A percentile compares a stretch with the other conserved stretches of the same genome.
phyloP scores from a whole-genome alignment of 2,113 vertebrate species.

The Agapornis roseicollis region DNA sequence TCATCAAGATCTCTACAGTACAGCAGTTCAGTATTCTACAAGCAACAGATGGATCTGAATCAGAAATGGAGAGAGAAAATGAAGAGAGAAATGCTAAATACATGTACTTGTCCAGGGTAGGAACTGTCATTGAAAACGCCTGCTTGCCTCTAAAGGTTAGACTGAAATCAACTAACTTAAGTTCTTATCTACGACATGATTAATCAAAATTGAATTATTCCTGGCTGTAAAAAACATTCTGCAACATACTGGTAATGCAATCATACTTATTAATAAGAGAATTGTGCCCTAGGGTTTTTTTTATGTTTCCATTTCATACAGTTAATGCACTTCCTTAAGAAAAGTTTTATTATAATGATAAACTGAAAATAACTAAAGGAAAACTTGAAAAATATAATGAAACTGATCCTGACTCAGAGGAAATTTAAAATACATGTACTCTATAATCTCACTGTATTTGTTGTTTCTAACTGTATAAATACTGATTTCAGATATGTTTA shows the following conservation, averaged over 20 bases:
- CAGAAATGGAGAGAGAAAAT: neutral
- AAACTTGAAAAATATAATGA: neutral
- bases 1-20: neutral
- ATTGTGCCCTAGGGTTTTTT: constrained; percentile 7
- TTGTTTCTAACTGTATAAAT: constrained; percentile 46
- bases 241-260: neutral
- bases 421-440: neutral
- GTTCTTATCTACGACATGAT: neutral
- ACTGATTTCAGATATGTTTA: constrained; percentile 23
- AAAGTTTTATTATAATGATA: neutral
- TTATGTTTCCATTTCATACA: neutral
- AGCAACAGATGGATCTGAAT: neutral
- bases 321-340: constrained; percentile 8
- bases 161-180: neutral
- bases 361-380: neutral
- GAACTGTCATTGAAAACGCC: neutral
- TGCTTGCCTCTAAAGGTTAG: neutral
- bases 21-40: neutral
- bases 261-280: neutral
- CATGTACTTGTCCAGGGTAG: neutral
- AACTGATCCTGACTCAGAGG: neutral
- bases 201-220: neutral
- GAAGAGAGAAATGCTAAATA: neutral
- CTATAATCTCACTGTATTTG: neutral
- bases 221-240: neutral